These are phyloP conservation scores for Heterodera schachtii DNA, from an alignment of 1,140 invertebrate genomes.

Conservation along the genomic window DNA sequence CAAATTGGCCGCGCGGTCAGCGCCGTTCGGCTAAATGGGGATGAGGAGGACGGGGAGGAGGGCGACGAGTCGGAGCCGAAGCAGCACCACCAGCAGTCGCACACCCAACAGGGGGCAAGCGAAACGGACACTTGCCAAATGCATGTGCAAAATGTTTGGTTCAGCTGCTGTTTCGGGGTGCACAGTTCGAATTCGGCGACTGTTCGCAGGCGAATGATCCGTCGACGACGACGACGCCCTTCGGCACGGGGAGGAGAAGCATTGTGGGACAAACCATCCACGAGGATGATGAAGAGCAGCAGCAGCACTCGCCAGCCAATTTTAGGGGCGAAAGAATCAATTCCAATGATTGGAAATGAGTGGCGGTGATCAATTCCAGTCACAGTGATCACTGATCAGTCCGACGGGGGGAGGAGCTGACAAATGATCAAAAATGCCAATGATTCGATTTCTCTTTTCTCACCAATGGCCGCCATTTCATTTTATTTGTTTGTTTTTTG, in stretches of 20 bases:
- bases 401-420: too few relatives aligned
- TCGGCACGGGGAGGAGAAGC: not conserved
- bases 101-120: not conserved
- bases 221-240: not conserved
- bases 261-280: not conserved
- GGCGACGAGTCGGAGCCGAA: not conserved
- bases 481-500: too few relatives aligned
- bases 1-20: conserved; percentile 26
- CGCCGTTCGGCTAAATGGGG: conserved; percentile 4
- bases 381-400: not conserved
- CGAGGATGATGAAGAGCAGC: not conserved
- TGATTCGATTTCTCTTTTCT: too few relatives aligned
- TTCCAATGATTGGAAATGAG: too few relatives aligned
- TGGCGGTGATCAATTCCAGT: too few relatives aligned
- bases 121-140: not conserved
- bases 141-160: not conserved
- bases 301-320: not conserved
- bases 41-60: not conserved
- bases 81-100: not conserved
- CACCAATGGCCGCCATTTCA: too few relatives aligned
- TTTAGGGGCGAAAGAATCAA: too few relatives aligned
- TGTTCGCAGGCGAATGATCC: not conserved
- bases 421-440: not conserved
- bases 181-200: not conserved
- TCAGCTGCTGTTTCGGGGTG: not conserved